Percentiles rank a stretch among this genome's conserved stretches.
These are phyloP conservation scores for Drosophila lacicola DNA, from an alignment of 2,888 invertebrate species.

Conservation along the genomic window DNA sequence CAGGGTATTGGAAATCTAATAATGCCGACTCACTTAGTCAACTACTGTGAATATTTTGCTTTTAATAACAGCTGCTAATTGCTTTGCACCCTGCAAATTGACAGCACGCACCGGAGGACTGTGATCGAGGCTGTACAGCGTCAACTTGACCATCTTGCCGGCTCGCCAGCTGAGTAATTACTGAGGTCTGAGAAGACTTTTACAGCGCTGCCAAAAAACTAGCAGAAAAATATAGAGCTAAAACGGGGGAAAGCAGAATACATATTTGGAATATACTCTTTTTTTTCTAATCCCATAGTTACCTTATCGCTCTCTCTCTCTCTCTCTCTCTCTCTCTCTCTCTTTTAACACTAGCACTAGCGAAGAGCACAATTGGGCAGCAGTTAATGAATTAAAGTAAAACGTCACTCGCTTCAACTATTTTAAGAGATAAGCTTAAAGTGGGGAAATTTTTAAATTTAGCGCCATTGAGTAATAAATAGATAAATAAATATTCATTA, in stretches of 20 bases:
- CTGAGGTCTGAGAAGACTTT: not conserved
- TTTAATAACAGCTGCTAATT: conserved; percentile 6
- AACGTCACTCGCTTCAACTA: no score
- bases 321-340: not conserved
- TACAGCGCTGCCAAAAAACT: not conserved
- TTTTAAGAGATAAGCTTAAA: no score
- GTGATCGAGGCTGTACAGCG: conserved; percentile 73
- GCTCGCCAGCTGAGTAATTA: not conserved
- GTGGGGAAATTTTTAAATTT: no score
- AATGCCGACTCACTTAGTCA: not conserved
- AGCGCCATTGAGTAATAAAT: no score
- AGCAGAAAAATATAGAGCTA: not conserved
- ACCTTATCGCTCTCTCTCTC: not conserved
- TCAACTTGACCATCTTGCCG: conserved; percentile 24
- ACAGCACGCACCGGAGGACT: conserved; percentile 81
- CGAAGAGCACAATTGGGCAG: no score
- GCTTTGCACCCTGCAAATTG: conserved; percentile 19
- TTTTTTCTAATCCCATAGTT: not conserved
- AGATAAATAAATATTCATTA: no score
- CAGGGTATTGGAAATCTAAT: not conserved
- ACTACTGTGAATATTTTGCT: conserved; percentile 14
- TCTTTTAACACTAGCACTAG: no score
- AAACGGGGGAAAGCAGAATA: not conserved
- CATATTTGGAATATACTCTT: no score
- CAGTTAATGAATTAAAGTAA: no score